Percentiles rank a stretch among this genome's conserved stretches.
Conservation (phyloP, 1,140 invertebrate genomes). For the Geopemphigus sp. region DNA sequence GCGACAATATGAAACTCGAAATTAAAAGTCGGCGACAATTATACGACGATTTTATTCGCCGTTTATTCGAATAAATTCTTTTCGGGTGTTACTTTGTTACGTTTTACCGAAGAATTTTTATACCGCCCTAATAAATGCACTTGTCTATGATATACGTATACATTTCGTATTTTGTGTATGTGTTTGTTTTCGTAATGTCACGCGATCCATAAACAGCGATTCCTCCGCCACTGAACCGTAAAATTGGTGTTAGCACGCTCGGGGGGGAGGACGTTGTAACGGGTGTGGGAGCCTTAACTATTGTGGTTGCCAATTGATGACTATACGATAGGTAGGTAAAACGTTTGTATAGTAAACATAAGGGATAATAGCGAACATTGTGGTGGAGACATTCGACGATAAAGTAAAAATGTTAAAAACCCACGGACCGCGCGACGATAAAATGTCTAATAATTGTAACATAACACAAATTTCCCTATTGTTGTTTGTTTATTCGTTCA, state of each 20-base stretch:
- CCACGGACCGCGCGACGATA: not conserved
- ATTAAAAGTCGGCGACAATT: too few relatives aligned
- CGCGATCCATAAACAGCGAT: slow-evolving; percentile 43
- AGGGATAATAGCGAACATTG: slow-evolving; percentile 19
- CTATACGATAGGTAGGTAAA: slow-evolving; percentile 19
- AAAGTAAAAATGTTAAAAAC: not conserved
- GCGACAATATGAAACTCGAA: too few relatives aligned
- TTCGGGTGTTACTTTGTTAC: not conserved
- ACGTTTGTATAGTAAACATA: slow-evolving; percentile 18
- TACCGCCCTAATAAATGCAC: not conserved
- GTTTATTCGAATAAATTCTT: not conserved
- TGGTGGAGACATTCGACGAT: slow-evolving; percentile 20
- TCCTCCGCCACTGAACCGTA: slow-evolving; percentile 38
- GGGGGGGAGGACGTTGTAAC: not conserved
- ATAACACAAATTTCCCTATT: too few relatives aligned
- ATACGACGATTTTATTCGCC: too few relatives aligned
- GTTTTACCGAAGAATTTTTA: not conserved
- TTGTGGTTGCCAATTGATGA: slow-evolving; percentile 48
- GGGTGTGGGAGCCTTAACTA: slow-evolving; percentile 16
- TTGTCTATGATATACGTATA: not conserved
- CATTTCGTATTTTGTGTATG: not conserved
- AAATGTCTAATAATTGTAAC: too few relatives aligned
- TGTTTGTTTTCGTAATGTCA: slow-evolving; percentile 27
- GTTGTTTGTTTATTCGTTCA: too few relatives aligned
- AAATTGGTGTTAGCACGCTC: slow-evolving; percentile 46